Evolutionary conservation across 2,797 vertebrate species (phyloP), one percentile per base, ranked within the genome.

Genomic region (Spea hammondii): DNA sequence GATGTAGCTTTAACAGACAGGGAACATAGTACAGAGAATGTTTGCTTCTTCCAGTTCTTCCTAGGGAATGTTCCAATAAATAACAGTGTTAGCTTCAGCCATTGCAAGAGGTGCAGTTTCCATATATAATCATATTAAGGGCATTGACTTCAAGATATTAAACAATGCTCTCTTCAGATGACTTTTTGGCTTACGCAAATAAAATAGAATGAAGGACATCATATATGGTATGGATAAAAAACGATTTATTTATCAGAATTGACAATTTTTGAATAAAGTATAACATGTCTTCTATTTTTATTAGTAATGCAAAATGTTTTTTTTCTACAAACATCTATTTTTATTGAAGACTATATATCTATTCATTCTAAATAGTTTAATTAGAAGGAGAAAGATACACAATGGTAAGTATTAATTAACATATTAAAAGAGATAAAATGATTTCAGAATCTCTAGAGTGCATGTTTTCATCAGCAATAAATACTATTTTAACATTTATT

Each of bases 41-140:
- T 83, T 78, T 49, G 74, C 72, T 4, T 67, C 54, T 4, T 60
- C 84, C 72, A 32, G 78, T 79, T 75, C 82, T 88, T 80, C 75
- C 74, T 80, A 62, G 85, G 76, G 76, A 65, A 74, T 80, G 79
- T 83, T 74, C 62, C 54, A 57, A 65, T 13, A 5, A 12, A 76
- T 70, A 49, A 79, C 82, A 86, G 60, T 57, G 66, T 80, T 85
- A 82, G 57, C 78, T 78, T 79, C 78, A 85, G 77, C 71, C 55
- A 9, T 83, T 49, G 82, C 85, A 82, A 76, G 79, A 83, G 73
- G 51, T 77, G 45, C 50, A 17, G 11, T 32, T n/a, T 6, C 76
- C 77, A 72, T 67, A 1, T 8, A 55, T 17, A 17, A 17, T 51
- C 32, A 79, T 70, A 79, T 75, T 62, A 72, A 44, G 4, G 65